These are phyloP conservation scores for Psammodynastes pulverulentus DNA, from an alignment of 2,113 vertebrate species.

Conservation along the genomic window DNA sequence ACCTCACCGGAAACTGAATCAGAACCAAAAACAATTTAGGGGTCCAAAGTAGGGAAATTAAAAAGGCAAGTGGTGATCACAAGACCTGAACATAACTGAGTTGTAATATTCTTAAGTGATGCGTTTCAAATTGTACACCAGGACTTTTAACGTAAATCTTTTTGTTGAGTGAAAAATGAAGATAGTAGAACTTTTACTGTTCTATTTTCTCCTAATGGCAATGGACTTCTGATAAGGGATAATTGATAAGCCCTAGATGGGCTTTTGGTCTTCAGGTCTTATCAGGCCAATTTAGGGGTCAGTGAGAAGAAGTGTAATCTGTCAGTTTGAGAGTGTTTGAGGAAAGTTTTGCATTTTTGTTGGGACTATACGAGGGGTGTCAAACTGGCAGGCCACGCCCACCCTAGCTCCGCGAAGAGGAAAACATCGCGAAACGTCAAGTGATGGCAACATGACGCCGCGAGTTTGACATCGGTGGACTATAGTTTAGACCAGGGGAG, in stretches of 20 bases:
- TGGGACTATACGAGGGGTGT: too few relatives aligned
- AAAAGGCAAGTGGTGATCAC: not conserved
- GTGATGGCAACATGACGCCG: too few relatives aligned
- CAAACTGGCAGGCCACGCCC: too few relatives aligned
- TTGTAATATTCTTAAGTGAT: not conserved
- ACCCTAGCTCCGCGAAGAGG: too few relatives aligned
- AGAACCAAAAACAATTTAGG: not conserved
- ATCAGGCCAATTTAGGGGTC: too few relatives aligned
- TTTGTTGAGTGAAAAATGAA: not conserved
- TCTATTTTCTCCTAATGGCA: not conserved
- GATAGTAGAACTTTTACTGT: not conserved
- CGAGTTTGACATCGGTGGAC: too few relatives aligned
- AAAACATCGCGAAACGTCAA: too few relatives aligned
- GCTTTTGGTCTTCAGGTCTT: not conserved
- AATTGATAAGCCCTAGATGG: not conserved
- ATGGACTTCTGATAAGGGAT: not conserved
- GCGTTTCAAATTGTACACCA: not conserved
- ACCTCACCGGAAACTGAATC: not conserved
- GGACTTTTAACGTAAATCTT: not conserved
- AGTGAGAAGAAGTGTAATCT: not conserved
- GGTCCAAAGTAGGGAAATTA: fast-evolving
- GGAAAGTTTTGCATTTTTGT: not conserved
- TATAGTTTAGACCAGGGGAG: too few relatives aligned
- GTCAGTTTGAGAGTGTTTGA: not conserved
- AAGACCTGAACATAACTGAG: not conserved